Percentiles rank a stretch among this genome's conserved stretches.
phyloP scores from a whole-genome alignment of 2,113 vertebrate genomes.

The Tichodroma muraria region DNA sequence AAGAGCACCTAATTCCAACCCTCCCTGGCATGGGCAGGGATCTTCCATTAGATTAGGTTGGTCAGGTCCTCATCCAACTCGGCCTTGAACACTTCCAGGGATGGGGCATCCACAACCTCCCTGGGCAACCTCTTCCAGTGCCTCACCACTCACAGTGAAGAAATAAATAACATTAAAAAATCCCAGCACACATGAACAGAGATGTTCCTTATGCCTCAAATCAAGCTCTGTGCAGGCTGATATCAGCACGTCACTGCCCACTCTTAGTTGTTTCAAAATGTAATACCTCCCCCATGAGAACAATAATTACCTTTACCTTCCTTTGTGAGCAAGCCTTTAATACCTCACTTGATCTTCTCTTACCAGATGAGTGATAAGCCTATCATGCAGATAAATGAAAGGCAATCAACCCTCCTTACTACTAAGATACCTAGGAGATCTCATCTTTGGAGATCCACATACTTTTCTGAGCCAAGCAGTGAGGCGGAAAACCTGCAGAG shows the following conservation, averaged over 20 bases:
- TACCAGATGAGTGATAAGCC: conserved; percentile 13
- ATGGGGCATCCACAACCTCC: neutral
- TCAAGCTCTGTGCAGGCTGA: neutral
- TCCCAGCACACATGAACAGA: neutral
- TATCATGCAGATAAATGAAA: conserved; percentile 3
- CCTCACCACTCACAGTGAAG: neutral
- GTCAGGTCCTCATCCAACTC: neutral
- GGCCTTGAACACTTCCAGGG: neutral
- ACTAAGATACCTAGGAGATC: neutral
- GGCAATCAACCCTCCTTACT: neutral
- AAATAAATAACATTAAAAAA: neutral
- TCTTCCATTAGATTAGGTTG: neutral
- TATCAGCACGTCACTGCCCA: neutral
- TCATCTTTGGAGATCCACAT: neutral
- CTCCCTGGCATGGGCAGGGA: neutral
- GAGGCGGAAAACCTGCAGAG: neutral
- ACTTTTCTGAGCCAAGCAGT: neutral
- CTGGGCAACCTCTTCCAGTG: neutral
- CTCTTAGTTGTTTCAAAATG: neutral
- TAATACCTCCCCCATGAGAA: neutral
- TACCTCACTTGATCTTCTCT: neutral
- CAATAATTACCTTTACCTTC: conserved; percentile 25
- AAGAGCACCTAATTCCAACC: neutral
- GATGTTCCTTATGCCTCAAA: neutral
- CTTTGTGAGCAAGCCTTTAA: neutral